Evolutionary conservation across 1,140 invertebrate genomes (phyloP).

Genomic region (Pollicipes pollicipes): DNA sequence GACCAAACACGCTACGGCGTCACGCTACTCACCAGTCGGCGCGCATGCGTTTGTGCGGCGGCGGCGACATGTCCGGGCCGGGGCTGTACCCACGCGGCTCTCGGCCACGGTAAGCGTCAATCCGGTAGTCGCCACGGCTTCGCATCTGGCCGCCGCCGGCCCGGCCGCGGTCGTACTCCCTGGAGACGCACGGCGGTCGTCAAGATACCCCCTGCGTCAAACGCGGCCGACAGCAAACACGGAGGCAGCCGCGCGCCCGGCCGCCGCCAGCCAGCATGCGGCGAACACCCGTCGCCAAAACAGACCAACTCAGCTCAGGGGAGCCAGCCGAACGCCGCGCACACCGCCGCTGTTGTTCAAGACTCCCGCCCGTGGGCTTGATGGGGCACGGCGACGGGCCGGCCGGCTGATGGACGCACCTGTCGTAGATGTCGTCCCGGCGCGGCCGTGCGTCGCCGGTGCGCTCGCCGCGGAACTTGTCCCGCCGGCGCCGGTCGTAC

Average conservation of each 20-base stretch:
- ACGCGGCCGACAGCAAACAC: too few relatives aligned
- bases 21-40: slow-evolving; percentile 5
- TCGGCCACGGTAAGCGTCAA: neutral
- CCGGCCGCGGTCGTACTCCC: neutral
- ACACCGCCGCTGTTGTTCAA: too few relatives aligned
- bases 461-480: slow-evolving; percentile 74
- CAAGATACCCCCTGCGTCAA: too few relatives aligned
- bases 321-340: too few relatives aligned
- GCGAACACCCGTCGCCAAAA: too few relatives aligned
- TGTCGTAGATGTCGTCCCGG: slow-evolving; percentile 11
- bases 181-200: neutral
- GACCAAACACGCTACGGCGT: too few relatives aligned
- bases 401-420: too few relatives aligned
- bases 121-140: neutral
- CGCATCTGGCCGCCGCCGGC: neutral
- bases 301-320: too few relatives aligned
- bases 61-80: neutral
- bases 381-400: too few relatives aligned
- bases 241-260: too few relatives aligned
- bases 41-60: slow-evolving; percentile 4
- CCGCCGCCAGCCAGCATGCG: too few relatives aligned
- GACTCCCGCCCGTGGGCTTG: too few relatives aligned
- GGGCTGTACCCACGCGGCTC: neutral
- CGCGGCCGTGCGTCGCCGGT: slow-evolving; percentile 31
- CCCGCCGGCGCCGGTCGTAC: slow-evolving; percentile 66